These are phyloP conservation scores for Callipepla californica DNA, from an alignment of 2,113 vertebrate genomes.

Conservation along the genomic window DNA sequence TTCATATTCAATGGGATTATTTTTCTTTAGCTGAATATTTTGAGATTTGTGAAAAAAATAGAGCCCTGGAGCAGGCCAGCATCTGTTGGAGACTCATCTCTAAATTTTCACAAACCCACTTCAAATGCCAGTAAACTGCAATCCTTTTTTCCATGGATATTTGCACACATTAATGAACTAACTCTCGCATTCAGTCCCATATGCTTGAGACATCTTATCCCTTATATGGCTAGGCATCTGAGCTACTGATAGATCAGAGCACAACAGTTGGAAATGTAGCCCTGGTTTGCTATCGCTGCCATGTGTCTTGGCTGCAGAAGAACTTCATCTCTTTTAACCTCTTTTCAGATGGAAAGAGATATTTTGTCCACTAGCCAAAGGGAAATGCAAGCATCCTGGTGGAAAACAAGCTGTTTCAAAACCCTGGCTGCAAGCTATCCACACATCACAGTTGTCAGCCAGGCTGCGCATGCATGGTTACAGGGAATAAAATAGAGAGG, in stretches of 20 bases:
- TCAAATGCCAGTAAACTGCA: background rate
- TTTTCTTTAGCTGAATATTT: background rate
- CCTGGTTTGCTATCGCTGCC: conserved; percentile 4
- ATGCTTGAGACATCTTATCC: background rate
- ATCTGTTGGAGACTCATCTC: background rate
- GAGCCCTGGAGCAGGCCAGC: background rate
- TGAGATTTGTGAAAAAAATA: background rate
- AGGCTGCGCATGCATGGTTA: conserved; percentile 59
- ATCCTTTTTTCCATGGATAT: background rate
- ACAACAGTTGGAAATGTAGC: background rate
- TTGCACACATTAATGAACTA: conserved; percentile 25
- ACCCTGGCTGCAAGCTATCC: conserved; percentile 66
- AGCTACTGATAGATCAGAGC: background rate
- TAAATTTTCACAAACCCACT: background rate
- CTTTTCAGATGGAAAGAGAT: conserved; percentile 53
- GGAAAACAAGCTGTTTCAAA: conserved; percentile 74
- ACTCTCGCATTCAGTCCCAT: background rate
- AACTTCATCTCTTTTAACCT: conserved; percentile 44
- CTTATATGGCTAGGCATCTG: background rate
- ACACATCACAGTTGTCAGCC: conserved; percentile 63
- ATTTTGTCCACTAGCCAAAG: conserved; percentile 68
- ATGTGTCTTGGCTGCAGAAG: conserved; percentile 21
- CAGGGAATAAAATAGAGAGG: conserved; percentile 59
- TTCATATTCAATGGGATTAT: background rate
- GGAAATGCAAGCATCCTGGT: conserved; percentile 71